Conservation (phyloP, 2,113 vertebrate genomes). For the Chunga burmeisteri region DNA sequence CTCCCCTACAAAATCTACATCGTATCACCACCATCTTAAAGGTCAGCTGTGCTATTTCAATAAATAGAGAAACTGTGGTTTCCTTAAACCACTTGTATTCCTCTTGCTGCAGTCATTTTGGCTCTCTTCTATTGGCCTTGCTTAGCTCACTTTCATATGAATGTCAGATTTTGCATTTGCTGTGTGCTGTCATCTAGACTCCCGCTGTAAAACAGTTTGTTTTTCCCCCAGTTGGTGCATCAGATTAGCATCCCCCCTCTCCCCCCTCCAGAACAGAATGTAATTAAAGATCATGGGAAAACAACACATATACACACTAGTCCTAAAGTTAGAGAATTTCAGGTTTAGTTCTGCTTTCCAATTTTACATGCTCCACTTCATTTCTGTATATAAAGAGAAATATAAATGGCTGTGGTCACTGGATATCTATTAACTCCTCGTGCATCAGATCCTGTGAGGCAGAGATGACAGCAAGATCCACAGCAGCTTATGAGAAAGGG, state of each 20-base stretch:
- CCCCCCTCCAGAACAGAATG: constrained; percentile 24
- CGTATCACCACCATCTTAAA: not conserved
- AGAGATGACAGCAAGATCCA: not conserved
- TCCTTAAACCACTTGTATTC: constrained; percentile 39
- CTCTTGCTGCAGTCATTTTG: constrained; percentile 49
- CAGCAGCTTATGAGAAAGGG: not conserved
- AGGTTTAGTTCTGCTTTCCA: constrained; percentile 26
- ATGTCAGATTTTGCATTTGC: constrained; percentile 77
- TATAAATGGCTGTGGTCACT: not conserved
- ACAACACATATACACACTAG: not conserved
- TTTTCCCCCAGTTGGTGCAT: constrained; percentile 33
- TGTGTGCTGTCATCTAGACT: constrained; percentile 53
- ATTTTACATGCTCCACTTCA: constrained; percentile 20
- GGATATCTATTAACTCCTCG: constrained; percentile 29
- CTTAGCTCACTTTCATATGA: constrained; percentile 65
- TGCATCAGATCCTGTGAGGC: not conserved
- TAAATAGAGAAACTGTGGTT: constrained; percentile 20
- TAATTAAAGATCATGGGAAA: constrained; percentile 60
- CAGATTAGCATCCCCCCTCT: constrained; percentile 4
- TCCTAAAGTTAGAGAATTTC: constrained; percentile 42
- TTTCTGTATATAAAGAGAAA: constrained; percentile 1
- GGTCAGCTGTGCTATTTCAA: constrained; percentile 44
- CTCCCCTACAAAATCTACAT: not conserved
- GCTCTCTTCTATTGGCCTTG: constrained; percentile 34
- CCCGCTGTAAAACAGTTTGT: constrained; percentile 49